Base-by-base conservation (phyloP, 2,113 vertebrate species). In the Microtus oregoni region DNA sequence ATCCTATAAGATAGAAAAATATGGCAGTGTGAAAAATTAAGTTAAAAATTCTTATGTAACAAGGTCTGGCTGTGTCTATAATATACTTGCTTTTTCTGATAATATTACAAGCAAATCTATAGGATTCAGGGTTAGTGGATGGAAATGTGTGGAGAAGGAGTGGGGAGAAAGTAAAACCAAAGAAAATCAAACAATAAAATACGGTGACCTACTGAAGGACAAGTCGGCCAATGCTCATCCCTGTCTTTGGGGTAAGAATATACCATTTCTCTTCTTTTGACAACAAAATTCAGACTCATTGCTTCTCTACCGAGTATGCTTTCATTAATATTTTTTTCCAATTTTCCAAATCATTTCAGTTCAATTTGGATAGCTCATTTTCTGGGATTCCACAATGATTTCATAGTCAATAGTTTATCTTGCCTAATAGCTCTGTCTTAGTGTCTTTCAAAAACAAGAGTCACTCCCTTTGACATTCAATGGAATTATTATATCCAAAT, bases 201-300 rank as follows among this genome's bases (percentile, higher is more conserved):
- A 58, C 0, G 0, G 6, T 41, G 4, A 73, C 1, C 7, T 38
- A 13, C 14, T 76, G 35, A 41, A 73, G 44, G 3, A 19, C 2
- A 10, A 0, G 30, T 2, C 12, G 11, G 13, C 2, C 47, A 24
- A 13, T 82, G 19, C 4, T 65, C 12, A 9, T 17, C 15, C 44
- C 19, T 77, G 5, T 81, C 76, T 93, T 90, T 19, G 17, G 38
- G 10, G 22, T 7, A 75, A 65, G 32, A 76, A 90, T 19, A 22
- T 0, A 17, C 28, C 26, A 7, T 6, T 75, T 61, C 8, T 52
- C 67, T 82, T 41, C 28, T 12, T 63, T 75, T 88, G 30, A 68
- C 79, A 70, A n/a, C 28, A 50, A 85, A 79, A 50, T 44, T 22
- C 26, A 32, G 47, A 22, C 41, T 75, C 11, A 7, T 30, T 63